Conservation (phyloP, 2,797 vertebrate species). For the Pogoniulus pusillus region DNA sequence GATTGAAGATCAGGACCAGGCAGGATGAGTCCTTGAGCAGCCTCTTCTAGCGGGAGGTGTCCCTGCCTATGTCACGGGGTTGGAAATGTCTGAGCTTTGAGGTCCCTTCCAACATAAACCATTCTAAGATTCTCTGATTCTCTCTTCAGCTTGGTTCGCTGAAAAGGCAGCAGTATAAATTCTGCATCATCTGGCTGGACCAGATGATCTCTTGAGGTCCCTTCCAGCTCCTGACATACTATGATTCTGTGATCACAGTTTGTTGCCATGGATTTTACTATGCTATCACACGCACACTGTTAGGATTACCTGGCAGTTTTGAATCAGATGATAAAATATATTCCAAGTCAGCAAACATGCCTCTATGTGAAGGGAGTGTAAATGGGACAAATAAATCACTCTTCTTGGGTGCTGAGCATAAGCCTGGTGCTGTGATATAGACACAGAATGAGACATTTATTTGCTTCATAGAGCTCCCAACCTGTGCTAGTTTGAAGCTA, state of each 20-base stretch:
- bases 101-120: too few relatives aligned
- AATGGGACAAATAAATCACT: slow-evolving; percentile 16
- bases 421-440: neutral
- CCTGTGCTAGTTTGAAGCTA: too few relatives aligned
- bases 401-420: neutral
- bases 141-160: slow-evolving; percentile 35
- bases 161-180: slow-evolving; percentile 47
- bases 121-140: too few relatives aligned
- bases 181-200: too few relatives aligned
- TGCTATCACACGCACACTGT: slow-evolving; percentile 37
- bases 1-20: too few relatives aligned
- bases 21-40: too few relatives aligned
- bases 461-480: neutral
- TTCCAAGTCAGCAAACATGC: slow-evolving; percentile 34
- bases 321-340: slow-evolving; percentile 25
- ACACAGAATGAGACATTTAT: neutral
- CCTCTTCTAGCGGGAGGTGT: too few relatives aligned
- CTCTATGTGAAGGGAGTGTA: neutral
- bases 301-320: slow-evolving; percentile 45
- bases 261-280: slow-evolving; percentile 61
- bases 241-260: too few relatives aligned
- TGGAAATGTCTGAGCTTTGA: too few relatives aligned
- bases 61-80: too few relatives aligned
- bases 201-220: too few relatives aligned
- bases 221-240: too few relatives aligned